Evolutionary conservation across 2,113 vertebrate genomes (phyloP), one percentile per base, ranked within the genome.

Genomic region (Piprites chloris): DNA sequence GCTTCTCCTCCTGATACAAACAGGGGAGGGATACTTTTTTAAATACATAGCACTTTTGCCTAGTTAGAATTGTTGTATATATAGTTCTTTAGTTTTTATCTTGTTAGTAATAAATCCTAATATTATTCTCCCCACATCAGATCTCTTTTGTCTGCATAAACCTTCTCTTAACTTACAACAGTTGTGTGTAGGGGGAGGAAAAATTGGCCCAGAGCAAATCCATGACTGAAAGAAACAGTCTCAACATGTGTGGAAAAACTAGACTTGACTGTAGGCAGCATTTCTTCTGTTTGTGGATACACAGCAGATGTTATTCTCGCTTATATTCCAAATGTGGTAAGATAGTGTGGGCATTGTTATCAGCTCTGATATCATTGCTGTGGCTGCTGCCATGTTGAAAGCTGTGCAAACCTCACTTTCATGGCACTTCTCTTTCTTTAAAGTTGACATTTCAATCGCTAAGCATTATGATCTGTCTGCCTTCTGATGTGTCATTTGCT

Each of bases 231-330:
- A 73, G 42, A 67, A 84, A 58, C 17, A 58, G 24, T 17, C 41
- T 78, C 23, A 56, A 37, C 8, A 4, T 6, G 7, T 71, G 42
- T 67, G 52, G 23, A 32, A 37, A 85, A 81, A 46, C 23, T 55
- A 42, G 33, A 16, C 18, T 56, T 65, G 23, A 49, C 37, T 7
- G 1, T 12, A 37, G 53, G 12, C 76, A 61, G 17, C 0, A 0
- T 4, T 87, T 73, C 39, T 80, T 73, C 28, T 67, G 3, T 82
- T 58, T 91, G 69, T n/a, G n/a, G n/a, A 14, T 68, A 26, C 6
- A 9, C 26, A 76, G 37, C 16, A 75, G 24, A 42, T 63, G 37
- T 41, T 89, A 20, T 22, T 66, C 35, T 55, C 61, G 39, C 53
- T 1, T 17, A 12, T 27, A 10, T 69, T 87, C 47, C 26, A 30